phyloP scores from a whole-genome alignment of 2,888 invertebrate species.

The Carterocephalus palaemon region DNA sequence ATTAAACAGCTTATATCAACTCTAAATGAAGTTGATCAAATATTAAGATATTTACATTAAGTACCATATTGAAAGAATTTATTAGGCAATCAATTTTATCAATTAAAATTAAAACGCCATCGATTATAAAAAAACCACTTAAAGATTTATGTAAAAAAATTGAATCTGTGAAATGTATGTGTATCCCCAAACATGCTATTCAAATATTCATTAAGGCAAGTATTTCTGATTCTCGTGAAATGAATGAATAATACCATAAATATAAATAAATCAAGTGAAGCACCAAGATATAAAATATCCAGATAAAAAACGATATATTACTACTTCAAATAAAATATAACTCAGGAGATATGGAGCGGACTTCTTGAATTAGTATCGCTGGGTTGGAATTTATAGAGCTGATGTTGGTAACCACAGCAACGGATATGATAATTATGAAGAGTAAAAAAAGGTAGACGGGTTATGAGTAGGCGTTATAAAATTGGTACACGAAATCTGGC shows the following conservation, averaged over 20 bases:
- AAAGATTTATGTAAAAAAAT: no score
- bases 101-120: neutral
- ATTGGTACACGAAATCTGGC: no score
- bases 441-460: no score
- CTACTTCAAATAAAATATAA: constrained; percentile 29
- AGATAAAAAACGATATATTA: constrained; percentile 28
- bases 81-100: neutral
- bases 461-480: no score
- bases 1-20: no score
- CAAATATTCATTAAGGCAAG: constrained; percentile 10
- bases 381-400: constrained; percentile 27
- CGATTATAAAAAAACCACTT: constrained; percentile 18
- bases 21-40: no score
- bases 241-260: neutral
- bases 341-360: constrained; percentile 26
- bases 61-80: no score
- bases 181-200: neutral
- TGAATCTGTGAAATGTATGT: no score
- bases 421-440: no score
- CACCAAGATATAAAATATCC: constrained; percentile 6
- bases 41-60: no score
- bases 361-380: constrained; percentile 24
- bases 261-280: constrained; percentile 19
- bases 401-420: constrained; percentile 28
- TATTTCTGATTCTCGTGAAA: constrained; percentile 12